These are phyloP conservation scores for Eulemur rufifrons DNA, from an alignment of 2,113 vertebrate species.

Conservation along the genomic window DNA sequence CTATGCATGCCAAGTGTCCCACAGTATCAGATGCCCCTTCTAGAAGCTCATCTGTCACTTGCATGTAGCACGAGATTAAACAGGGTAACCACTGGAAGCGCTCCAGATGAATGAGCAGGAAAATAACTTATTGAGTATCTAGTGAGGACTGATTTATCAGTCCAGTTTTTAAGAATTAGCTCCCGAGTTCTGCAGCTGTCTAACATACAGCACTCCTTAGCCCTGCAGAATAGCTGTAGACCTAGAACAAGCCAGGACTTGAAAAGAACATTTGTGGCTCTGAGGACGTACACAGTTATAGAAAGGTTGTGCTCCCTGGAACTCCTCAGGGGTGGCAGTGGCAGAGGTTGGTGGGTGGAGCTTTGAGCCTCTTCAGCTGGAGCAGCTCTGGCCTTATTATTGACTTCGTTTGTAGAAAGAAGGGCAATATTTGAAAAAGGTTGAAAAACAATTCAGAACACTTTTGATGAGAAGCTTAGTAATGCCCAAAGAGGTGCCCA, in stretches of 20 bases:
- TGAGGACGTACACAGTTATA: not conserved
- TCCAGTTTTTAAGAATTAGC: not conserved
- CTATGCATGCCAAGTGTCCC: not conserved
- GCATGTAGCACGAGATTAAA: not conserved
- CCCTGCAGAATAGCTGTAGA: not conserved
- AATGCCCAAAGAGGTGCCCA: not conserved
- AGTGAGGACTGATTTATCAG: too few relatives aligned
- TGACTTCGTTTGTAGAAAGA: not conserved
- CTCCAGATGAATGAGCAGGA: not conserved
- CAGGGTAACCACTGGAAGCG: not conserved
- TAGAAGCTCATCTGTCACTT: not conserved
- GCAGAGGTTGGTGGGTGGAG: not conserved
- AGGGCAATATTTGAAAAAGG: not conserved
- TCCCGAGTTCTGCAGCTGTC: not conserved
- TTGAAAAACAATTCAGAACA: not conserved
- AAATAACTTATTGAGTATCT: not conserved
- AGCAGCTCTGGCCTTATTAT: not conserved
- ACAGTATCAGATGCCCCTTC: not conserved
- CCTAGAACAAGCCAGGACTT: not conserved
- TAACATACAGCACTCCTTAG: not conserved
- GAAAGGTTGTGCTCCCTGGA: not conserved
- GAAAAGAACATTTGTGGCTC: not conserved
- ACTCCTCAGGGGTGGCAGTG: too few relatives aligned
- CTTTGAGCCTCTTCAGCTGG: not conserved
- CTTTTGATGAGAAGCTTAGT: not conserved